phyloP scores from a whole-genome alignment of 2,113 vertebrate species.

The Atlantisia rogersi region DNA sequence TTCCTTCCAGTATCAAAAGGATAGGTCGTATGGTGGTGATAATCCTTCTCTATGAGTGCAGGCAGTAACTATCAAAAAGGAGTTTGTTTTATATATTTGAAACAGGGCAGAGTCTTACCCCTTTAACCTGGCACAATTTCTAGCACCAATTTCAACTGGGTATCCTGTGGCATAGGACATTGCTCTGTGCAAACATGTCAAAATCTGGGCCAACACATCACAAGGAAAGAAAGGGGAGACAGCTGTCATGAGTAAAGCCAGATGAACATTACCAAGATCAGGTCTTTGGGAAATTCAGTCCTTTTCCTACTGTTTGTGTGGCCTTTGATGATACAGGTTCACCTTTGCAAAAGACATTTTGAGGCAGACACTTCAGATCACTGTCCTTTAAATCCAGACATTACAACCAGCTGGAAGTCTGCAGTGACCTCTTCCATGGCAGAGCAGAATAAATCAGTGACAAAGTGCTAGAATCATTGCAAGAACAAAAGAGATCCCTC shows the following conservation, averaged over 20 bases:
- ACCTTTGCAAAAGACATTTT: conserved; percentile 36
- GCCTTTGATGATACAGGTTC: conserved; percentile 13
- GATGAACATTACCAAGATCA: background rate
- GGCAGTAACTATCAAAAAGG: background rate
- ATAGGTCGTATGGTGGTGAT: background rate
- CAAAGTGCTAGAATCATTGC: background rate
- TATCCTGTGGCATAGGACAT: accelerated
- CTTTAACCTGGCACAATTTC: background rate
- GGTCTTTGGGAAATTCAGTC: background rate
- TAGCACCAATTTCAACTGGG: background rate
- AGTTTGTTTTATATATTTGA: background rate
- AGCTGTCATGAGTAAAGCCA: background rate
- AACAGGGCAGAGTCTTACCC: background rate
- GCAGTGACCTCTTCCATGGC: conserved; percentile 25
- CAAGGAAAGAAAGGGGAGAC: background rate
- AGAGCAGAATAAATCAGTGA: conserved; percentile 37
- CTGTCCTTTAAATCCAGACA: conserved; percentile 50
- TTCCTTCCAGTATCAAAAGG: background rate
- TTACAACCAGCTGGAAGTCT: conserved; percentile 43
- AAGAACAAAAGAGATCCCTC: background rate
- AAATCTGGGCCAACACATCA: background rate
- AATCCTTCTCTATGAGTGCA: background rate
- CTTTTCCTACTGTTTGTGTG: conserved; percentile 14
- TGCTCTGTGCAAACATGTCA: accelerated
- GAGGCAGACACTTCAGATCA: background rate